Evolutionary conservation across 2,888 invertebrate genomes (phyloP).

Genomic region (Drosophila parthenogenetica): DNA sequence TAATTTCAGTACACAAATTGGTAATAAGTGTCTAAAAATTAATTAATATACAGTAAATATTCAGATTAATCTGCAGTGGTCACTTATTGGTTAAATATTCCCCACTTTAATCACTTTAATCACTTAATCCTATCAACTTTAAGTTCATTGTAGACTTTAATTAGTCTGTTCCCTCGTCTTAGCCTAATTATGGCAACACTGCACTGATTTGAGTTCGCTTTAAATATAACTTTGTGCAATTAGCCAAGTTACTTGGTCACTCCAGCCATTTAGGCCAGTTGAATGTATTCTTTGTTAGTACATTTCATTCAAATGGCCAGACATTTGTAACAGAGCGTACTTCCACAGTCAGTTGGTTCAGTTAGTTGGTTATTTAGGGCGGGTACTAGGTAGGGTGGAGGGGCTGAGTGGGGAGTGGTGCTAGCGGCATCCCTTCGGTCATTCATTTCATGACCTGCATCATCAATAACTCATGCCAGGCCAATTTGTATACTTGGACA

Average conservation of each 20-base stretch:
- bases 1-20: no score
- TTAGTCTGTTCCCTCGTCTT: not conserved
- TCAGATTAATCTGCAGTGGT: no score
- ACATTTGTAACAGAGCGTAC: slow-evolving; percentile 59
- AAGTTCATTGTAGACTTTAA: not conserved
- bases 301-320: slow-evolving; percentile 58
- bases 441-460: slow-evolving; percentile 75
- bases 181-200: not conserved
- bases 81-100: no score
- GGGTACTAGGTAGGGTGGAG: not conserved
- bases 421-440: slow-evolving; percentile 55
- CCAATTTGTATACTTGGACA: slow-evolving; percentile 80
- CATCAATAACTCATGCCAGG: slow-evolving; percentile 79
- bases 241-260: slow-evolving; percentile 48
- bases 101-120: no score
- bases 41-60: no score
- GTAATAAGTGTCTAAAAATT: no score
- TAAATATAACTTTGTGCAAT: slow-evolving; percentile 44
- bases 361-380: slow-evolving; percentile 14
- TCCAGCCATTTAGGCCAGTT: slow-evolving; percentile 33
- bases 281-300: slow-evolving; percentile 42
- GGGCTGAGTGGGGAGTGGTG: not conserved
- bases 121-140: not conserved
- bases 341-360: slow-evolving; percentile 32
- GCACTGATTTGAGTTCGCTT: slow-evolving; percentile 28